These are phyloP conservation scores for Cecropterus lyciades DNA, from an alignment of 1,140 invertebrate species.

Conservation along the genomic window DNA sequence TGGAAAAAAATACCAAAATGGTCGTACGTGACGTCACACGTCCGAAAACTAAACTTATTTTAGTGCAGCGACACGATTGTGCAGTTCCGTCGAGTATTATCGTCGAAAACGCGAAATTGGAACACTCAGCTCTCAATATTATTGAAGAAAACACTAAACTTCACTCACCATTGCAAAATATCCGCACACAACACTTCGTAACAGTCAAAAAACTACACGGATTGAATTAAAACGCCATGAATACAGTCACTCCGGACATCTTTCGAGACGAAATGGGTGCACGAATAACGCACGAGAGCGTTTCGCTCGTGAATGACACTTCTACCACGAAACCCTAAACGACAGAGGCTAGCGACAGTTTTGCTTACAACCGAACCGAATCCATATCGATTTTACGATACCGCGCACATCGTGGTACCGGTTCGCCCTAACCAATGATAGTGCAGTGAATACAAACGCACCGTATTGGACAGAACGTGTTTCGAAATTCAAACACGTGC, in stretches of 20 bases:
- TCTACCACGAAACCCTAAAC: conserved; percentile 54
- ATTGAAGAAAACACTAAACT: conserved; percentile 50
- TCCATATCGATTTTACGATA: conserved; percentile 66
- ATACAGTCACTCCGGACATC: conserved; percentile 67
- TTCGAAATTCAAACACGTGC: conserved; percentile 82
- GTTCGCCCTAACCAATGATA: conserved; percentile 69
- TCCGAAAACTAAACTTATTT: conserved; percentile 44
- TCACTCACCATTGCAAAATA: conserved; percentile 61
- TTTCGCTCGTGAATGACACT: conserved; percentile 49
- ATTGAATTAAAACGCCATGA: conserved; percentile 72
- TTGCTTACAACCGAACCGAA: conserved; percentile 41
- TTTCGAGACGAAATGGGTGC: conserved; percentile 76
- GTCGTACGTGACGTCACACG: conserved; percentile 53
- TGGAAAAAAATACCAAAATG: conserved; percentile 35
- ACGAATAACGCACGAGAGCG: conserved; percentile 69
- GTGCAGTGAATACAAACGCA: conserved; percentile 61
- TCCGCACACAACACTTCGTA: conserved; percentile 48
- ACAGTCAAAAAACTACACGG: conserved; percentile 66
- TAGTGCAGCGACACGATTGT: conserved; percentile 36
- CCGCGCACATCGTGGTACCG: conserved; percentile 54
- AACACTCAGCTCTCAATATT: conserved; percentile 13
- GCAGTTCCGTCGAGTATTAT: conserved; percentile 12
- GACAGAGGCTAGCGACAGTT: conserved; percentile 46
- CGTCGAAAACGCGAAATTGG: not conserved
- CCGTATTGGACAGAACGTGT: conserved; percentile 77